A percentile compares a stretch with the other conserved stretches of the same genome.
These are phyloP conservation scores for human (Homo sapiens) DNA, from an alignment of 2,113 vertebrate species.

Conservation along the genomic window DNA sequence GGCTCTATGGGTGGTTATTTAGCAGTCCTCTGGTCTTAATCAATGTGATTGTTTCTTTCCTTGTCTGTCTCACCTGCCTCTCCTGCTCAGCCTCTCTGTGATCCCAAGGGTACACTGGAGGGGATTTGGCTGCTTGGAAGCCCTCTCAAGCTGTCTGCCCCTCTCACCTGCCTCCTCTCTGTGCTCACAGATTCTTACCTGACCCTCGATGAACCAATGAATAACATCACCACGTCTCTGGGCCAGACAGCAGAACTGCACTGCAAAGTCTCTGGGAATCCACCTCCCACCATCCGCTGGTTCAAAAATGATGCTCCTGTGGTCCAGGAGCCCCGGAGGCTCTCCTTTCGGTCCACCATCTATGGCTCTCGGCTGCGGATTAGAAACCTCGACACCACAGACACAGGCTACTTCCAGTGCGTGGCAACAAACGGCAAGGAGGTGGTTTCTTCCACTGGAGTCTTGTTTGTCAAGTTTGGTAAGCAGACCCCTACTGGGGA, in stretches of 20 bases:
- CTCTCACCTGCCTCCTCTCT: background rate
- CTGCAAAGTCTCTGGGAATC: conserved; percentile 94
- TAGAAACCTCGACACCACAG: conserved; percentile 96
- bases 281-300: conserved; percentile 92
- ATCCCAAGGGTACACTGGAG: background rate
- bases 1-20: background rate
- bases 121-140: too few relatives aligned
- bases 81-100: background rate
- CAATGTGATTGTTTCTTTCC: background rate
- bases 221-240: conserved; percentile 98
- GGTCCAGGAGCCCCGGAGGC: conserved; percentile 93
- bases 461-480: conserved; percentile 98
- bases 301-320: conserved; percentile 98
- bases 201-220: conserved; percentile 94
- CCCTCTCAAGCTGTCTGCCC: background rate
- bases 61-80: fast-evolving
- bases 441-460: conserved; percentile 94
- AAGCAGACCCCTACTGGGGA: conserved; percentile 67
- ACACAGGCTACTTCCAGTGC: conserved; percentile 99
- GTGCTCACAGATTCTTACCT: conserved; percentile 89
- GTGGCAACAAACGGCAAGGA: conserved; percentile 92
- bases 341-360: conserved; percentile 91
- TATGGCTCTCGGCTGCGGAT: conserved; percentile 96
- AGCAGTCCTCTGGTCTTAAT: background rate
- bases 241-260: conserved; percentile 95